Base-by-base conservation (phyloP, 2,797 vertebrate genomes). In the Clarias fuscus region DNA sequence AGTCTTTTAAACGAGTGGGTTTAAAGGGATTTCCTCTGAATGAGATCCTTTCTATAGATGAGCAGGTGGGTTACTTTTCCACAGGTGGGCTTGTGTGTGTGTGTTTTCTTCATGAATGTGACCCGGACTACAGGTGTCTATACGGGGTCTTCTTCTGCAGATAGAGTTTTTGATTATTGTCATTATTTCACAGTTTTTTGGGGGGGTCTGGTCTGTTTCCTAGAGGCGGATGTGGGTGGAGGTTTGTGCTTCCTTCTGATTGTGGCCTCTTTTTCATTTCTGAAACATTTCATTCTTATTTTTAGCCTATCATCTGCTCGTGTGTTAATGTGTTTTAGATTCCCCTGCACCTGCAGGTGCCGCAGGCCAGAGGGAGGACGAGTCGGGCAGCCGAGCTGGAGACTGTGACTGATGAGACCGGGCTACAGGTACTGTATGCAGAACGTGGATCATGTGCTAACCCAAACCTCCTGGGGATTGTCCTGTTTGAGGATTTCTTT, bases 311-410 rank as follows among this genome's bases (percentile, higher is more conserved):
- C 13, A 17, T 27, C 37, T 64, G 33, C 33, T 6, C 56, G 7
- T 40, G 20, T 73, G 24, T 61, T 70, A 13, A 87, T 91, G 90
- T 92, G 93, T 95, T 95, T 91, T 94, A 96, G 96, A 95, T 92
- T 0, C 92, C 94, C 88, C 91, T 95, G 92, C 94, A 96, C 94
- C 95, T 96, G 93, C 98, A 97, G 95, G 95, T 92, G 93, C 94
- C 97, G 91, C 96, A 95, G 95, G 95, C 95, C 91, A 96, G 95
- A 97, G 98, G 98, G 95, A 96, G 96, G 94, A 95, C 97, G 92
- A 97, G 95, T 95, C 97, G 98, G 92, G 97, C 97, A 84, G 92
- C 97, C 78, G 97, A 98, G 88, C 83, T 95, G 92, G 95, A 94
- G 91, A 94, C 95, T 89, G 96, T 94, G 93, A 96, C 97, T 87